Evolutionary conservation across 2,888 invertebrate genomes (phyloP).

Genomic region (Leptinotarsa peninsularis): DNA sequence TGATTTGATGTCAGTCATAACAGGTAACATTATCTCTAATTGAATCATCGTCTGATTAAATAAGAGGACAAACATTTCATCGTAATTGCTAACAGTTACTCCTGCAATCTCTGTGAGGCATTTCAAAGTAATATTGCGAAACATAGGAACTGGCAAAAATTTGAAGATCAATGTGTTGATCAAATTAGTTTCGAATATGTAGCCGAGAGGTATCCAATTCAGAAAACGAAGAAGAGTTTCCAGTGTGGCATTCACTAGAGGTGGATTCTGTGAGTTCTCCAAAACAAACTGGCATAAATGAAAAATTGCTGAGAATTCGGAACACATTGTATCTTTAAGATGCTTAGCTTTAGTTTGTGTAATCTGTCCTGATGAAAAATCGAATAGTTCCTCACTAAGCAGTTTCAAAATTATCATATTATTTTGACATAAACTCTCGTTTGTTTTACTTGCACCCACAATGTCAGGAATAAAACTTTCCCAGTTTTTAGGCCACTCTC

Average conservation of each 20-base stretch:
- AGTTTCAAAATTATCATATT: constrained; percentile 99
- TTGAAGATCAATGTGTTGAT: constrained; percentile 94
- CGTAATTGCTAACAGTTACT: constrained; percentile 89
- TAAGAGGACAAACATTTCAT: constrained; percentile 90
- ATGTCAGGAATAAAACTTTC: constrained; percentile 99
- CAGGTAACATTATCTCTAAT: constrained; percentile 90
- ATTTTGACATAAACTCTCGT: constrained; percentile 98
- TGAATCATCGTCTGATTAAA: constrained; percentile 94
- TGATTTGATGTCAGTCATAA: constrained; percentile 90
- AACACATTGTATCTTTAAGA: constrained; percentile 99
- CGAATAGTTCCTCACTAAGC: constrained; percentile 98
- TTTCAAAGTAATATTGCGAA: constrained; percentile 95
- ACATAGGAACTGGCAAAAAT: constrained; percentile 92
- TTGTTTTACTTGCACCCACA: constrained; percentile 98
- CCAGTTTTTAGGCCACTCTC: constrained; percentile 99
- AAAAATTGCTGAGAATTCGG: constrained; percentile 98
- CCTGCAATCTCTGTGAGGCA: constrained; percentile 98
- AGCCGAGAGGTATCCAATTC: constrained; percentile 99
- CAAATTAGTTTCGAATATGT: constrained; percentile 98
- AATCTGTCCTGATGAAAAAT: constrained; percentile 97
- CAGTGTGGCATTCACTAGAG: constrained; percentile 93
- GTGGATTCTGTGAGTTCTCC: constrained; percentile 97
- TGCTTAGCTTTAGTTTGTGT: constrained; percentile 99
- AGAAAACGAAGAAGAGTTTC: constrained; percentile 96
- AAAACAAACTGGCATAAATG: constrained; percentile 97